Base-by-base conservation (phyloP, 2,888 invertebrate species). In the Anodontia alba region DNA sequence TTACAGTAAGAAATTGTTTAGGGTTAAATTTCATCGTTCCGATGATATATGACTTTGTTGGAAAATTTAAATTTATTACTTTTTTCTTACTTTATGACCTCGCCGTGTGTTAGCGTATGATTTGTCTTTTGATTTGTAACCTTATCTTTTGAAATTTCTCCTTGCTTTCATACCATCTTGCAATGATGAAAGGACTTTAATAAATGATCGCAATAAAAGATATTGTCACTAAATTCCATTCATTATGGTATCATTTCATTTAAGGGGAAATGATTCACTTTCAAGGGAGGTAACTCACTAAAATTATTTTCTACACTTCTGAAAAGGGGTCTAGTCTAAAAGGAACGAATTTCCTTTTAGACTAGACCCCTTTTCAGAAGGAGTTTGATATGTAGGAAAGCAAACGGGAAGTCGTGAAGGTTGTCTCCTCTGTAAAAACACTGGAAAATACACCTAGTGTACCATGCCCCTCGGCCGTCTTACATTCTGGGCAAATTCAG, bases 131-230 rank as follows among this genome's bases (percentile, higher is more conserved):
- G 7, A 7, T 26, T 57, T 23, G 57, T 57, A 57, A 57, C 57
- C 8, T 57, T 26, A 57, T 57, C 57, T 29, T 57, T 57, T 57
- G 29, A 57, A 57, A 26, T 57, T 8, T 5, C 29, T 29, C 15
- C 29, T 57, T 29, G 57, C 29, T 49, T 49, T 57, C 7, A 57
- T 57, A 17, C 29, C 57, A 57, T 26, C 57, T 57, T 57, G 26
- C 26, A 29, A 3, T 57, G 57, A 57, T 57, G 57, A 57, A 57
- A 57, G n/a, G 57, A 7, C 7, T 20, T 57, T 57, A 57, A 57
- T 57, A 57, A 57, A 57, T 26, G 57, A 57, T 57, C 29, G 57
- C 57, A 57, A 57, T 57, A 57, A 57, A 57, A 57, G 57, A 57
- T 57, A 57, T 57, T 57, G 57, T 57, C 57, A 57, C 57, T 26